Evolutionary conservation across 23 tunicate species (phyloP).

Genomic region (Phallusia fumigata): DNA sequence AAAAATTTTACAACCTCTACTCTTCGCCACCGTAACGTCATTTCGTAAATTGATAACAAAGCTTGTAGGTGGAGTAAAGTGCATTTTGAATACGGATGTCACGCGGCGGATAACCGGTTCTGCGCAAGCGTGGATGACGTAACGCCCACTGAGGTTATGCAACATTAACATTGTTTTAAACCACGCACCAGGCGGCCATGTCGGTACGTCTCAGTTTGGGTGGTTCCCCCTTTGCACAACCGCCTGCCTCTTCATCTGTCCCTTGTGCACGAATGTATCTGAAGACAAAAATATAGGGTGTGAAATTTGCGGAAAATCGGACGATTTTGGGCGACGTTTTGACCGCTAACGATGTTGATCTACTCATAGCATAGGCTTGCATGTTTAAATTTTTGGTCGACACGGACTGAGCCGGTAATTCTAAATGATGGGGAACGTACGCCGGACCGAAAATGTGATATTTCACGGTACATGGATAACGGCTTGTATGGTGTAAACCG

Average conservation of each 20-base stretch:
- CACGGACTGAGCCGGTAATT: no score
- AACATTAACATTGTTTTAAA: neutral
- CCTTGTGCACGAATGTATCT: constrained; percentile 76
- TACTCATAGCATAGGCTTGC: no score
- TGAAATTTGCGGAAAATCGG: neutral
- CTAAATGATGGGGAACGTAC: no score
- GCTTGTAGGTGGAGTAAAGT: neutral
- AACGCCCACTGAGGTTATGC: neutral
- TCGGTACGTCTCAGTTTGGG: constrained; percentile 77
- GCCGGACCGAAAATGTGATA: no score
- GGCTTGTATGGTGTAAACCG: no score
- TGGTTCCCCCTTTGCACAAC: constrained; percentile 41
- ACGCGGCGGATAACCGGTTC: neutral
- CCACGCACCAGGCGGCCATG: constrained; percentile 57
- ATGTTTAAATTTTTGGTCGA: no score
- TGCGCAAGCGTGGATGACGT: neutral
- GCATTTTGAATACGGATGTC: no score
- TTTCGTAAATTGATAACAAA: neutral
- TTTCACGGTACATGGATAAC: no score
- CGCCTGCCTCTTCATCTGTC: constrained; percentile 28
- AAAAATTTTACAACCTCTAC: no score
- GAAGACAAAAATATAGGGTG: neutral
- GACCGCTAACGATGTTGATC: no score
- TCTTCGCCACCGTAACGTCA: no score
- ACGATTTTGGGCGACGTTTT: no score